Base-by-base conservation (phyloP, 2,797 vertebrate species). In the Urocyon cinereoargenteus region DNA sequence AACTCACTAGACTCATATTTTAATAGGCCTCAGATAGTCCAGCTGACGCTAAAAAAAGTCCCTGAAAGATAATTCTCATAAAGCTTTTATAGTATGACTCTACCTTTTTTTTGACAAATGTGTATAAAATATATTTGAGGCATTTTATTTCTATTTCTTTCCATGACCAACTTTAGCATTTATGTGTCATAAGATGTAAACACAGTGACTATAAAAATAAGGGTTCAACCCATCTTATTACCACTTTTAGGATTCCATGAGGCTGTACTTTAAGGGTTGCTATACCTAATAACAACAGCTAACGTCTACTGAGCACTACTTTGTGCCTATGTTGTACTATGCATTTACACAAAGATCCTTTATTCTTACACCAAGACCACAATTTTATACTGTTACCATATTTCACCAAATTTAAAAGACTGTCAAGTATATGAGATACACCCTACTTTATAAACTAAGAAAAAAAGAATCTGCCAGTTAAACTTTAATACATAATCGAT, bases 141-240 rank as follows among this genome's bases (percentile, higher is more conserved):
- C 24, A 10, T 53, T 94, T 95, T 57, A 83, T 86, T 90, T 28
- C 51, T 64, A 45, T 73, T 96, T 94, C 51, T 45, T 97, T 89
- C 66, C 78, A 94, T 28, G 28, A 82, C 10, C 24, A 89, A 72
- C 45, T 82, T 86, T 70, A 92, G n/a, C 55, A 87, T 90, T 92
- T 79, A 83, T 11, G 70, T 49, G 45, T 61, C 40, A 89, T 73
- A 45, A 96, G 91, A 90, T 77, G 7, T 55, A 97, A 95, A 68
- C 14, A 77, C 0, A 79, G n/a, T 31, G 73, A 92, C 59, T 92
- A 72, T 0, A 96, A 34, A 96, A 84, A 86, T 59, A 87, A 87
- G n/a, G 40, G 55, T 85, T 96, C 36, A 75, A 91, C 19, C 66
- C 36, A 87, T 84, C 4, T 53, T 64, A 26, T 19, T 66, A 40